phyloP scores from a whole-genome alignment of 1,140 invertebrate genomes.

The Mercenaria mercenaria region DNA sequence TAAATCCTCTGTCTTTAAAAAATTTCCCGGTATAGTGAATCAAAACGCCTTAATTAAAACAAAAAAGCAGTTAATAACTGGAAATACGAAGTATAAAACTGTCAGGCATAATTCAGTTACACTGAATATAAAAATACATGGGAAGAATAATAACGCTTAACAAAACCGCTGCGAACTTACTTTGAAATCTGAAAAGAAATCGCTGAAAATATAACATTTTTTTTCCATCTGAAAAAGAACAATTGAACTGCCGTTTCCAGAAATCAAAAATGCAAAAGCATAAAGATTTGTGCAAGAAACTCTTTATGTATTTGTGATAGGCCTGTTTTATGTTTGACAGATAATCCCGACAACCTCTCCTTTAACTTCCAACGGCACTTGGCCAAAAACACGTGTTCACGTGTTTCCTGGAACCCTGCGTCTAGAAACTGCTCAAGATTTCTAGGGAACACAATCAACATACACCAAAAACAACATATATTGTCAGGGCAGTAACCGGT shows the following conservation, averaged over 20 bases:
- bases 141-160: not conserved
- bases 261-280: constrained; percentile 45
- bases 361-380: not conserved
- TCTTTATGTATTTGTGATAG: constrained; percentile 13
- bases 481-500: constrained; percentile 20
- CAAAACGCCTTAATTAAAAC: constrained; percentile 14
- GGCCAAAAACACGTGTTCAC: not conserved
- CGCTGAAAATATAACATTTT: not conserved
- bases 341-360: constrained; percentile 18
- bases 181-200: not conserved
- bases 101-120: not conserved
- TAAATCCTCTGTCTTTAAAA: not conserved
- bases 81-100: constrained; percentile 15
- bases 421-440: not conserved
- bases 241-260: constrained; percentile 2
- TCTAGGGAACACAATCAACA: constrained; percentile 16
- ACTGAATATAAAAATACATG: not conserved
- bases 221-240: not conserved
- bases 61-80: constrained; percentile 21
- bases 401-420: not conserved
- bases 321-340: not conserved
- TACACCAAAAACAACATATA: constrained; percentile 30
- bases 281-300: constrained; percentile 45
- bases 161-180: not conserved
- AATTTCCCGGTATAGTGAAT: not conserved